phyloP scores from a whole-genome alignment of 2,797 vertebrate genomes.

The Orestias chungarensis region DNA sequence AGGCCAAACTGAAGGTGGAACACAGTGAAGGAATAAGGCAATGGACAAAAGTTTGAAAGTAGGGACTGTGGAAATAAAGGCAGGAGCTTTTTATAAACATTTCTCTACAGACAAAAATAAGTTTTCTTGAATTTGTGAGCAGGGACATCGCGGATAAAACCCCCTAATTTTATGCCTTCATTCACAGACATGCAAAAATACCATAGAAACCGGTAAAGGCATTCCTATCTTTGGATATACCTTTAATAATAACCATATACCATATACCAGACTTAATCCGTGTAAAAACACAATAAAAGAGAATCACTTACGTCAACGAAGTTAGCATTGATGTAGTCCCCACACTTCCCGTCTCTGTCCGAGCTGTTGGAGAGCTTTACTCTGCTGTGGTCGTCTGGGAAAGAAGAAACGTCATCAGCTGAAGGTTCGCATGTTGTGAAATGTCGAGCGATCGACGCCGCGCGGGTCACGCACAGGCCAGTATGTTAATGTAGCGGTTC shows the following conservation, averaged over 20 bases:
- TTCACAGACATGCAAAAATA: too few species aligned
- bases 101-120: too few species aligned
- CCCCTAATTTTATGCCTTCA: too few species aligned
- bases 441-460: neutral
- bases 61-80: neutral
- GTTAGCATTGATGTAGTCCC: slow-evolving; percentile 98
- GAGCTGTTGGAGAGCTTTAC: slow-evolving; percentile 89
- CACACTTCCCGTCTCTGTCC: slow-evolving; percentile 88
- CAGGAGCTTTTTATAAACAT: too few species aligned
- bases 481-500: slow-evolving; percentile 96
- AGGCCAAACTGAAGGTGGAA: neutral
- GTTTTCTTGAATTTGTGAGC: too few species aligned
- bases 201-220: neutral
- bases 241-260: too few species aligned
- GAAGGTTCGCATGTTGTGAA: neutral
- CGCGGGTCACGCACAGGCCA: slow-evolving; percentile 86
- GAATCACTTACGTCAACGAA: slow-evolving; percentile 89
- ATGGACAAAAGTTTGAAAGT: neutral
- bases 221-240: neutral
- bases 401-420: slow-evolving; percentile 29
- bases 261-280: neutral
- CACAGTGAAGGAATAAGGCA: neutral
- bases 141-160: too few species aligned
- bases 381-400: slow-evolving; percentile 93
- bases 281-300: too few species aligned